Evolutionary conservation across 2,888 invertebrate genomes (phyloP).

Genomic region (Trachelus troglodyta): DNA sequence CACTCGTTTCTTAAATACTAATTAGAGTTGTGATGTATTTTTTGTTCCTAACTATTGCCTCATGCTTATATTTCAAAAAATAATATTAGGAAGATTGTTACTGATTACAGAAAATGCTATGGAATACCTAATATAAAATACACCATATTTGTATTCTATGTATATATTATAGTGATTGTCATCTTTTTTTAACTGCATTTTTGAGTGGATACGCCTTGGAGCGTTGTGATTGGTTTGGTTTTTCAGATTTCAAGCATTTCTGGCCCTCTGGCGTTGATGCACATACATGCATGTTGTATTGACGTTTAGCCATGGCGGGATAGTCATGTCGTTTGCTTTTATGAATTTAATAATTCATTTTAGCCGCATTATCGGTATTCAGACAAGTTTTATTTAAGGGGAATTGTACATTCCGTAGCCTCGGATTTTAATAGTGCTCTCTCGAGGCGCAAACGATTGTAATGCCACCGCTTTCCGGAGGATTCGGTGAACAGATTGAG

Average conservation of each 20-base stretch:
- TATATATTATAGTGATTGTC: no score
- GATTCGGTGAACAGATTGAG: constrained; percentile 72
- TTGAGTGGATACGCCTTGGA: no score
- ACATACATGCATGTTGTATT: background rate
- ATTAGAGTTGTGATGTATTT: background rate
- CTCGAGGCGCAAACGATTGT: constrained; percentile 6
- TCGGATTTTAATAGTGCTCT: background rate
- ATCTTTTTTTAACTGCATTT: background rate
- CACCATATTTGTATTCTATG: background rate
- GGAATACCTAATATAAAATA: background rate
- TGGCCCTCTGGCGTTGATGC: background rate
- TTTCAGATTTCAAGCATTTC: background rate
- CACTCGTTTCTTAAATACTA: background rate
- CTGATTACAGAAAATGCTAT: background rate
- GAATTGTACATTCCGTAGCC: background rate
- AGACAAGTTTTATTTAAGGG: constrained; percentile 13
- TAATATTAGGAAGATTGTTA: background rate
- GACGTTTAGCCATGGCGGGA: constrained; percentile 23
- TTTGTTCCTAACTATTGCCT: background rate
- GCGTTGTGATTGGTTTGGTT: background rate
- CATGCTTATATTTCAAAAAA: background rate
- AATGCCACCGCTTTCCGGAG: constrained; percentile 60
- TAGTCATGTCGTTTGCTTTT: constrained; percentile 33
- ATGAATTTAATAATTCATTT: constrained; percentile 27
- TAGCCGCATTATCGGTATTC: constrained; percentile 17